These are phyloP conservation scores for Misgurnus mizolepis DNA, from an alignment of 2,113 vertebrate genomes.

Conservation along the genomic window DNA sequence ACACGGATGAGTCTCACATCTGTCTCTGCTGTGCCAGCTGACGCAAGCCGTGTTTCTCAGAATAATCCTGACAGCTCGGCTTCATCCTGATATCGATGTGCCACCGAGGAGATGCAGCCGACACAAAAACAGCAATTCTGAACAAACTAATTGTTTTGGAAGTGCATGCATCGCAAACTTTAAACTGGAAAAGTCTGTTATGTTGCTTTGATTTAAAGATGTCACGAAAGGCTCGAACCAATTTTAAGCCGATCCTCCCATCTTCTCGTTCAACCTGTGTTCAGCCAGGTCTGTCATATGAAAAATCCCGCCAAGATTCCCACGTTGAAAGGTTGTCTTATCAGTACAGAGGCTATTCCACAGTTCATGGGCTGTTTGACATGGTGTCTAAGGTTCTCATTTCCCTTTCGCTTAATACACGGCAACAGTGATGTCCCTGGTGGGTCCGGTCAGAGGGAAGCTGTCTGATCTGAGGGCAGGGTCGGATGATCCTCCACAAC, in stretches of 20 bases:
- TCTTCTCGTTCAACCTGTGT: constrained; percentile 2
- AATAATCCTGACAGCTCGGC: constrained; percentile 50
- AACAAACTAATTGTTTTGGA: constrained; percentile 19
- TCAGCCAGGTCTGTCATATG: constrained; percentile 32
- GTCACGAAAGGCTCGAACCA: background rate
- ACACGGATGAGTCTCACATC: constrained; percentile 38
- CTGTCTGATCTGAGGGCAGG: constrained; percentile 44
- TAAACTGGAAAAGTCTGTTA: background rate
- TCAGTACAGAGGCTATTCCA: constrained; percentile 43
- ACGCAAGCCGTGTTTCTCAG: constrained; percentile 47
- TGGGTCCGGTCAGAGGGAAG: constrained; percentile 46
- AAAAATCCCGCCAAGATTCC: constrained; percentile 42
- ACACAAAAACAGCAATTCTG: constrained; percentile 1
- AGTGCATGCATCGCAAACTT: background rate
- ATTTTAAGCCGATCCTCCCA: background rate
- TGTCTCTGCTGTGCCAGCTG: constrained; percentile 36
- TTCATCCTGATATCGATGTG: constrained; percentile 35
- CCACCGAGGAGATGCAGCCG: constrained; percentile 35
- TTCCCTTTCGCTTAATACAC: constrained; percentile 52
- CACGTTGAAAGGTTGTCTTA: constrained; percentile 45
- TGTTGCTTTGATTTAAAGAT: background rate
- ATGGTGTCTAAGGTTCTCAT: constrained; percentile 49
- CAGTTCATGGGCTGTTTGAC: constrained; percentile 52
- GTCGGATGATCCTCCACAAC: constrained; percentile 30
- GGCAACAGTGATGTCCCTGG: constrained; percentile 45